Evolutionary conservation across 1,140 invertebrate genomes (phyloP).

Genomic region (Hyposmocoma kahamanoa): DNA sequence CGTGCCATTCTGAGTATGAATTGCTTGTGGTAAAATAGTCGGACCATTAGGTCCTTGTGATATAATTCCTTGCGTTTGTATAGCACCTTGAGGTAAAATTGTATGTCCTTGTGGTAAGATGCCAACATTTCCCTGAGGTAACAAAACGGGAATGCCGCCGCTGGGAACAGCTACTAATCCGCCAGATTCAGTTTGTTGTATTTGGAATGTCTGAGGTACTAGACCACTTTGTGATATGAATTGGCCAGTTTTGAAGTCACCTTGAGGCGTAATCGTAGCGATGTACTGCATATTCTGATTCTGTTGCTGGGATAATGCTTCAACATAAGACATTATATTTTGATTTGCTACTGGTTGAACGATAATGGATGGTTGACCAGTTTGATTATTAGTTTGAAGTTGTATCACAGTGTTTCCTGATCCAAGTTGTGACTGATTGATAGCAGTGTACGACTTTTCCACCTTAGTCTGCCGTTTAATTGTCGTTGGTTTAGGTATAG

Average conservation of each 20-base stretch:
- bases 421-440: constrained; percentile 57
- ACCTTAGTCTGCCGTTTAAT: constrained; percentile 68
- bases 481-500: constrained; percentile 63
- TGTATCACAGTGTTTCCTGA: constrained; percentile 66
- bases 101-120: constrained; percentile 67
- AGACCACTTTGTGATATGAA: constrained; percentile 76
- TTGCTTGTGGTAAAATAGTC: constrained; percentile 67
- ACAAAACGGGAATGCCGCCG: constrained; percentile 76
- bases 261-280: constrained; percentile 77
- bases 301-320: constrained; percentile 78
- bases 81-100: constrained; percentile 61
- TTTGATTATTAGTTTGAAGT: constrained; percentile 65
- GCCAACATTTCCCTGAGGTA: constrained; percentile 69
- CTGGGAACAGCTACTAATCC: constrained; percentile 76
- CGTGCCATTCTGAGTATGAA: constrained; percentile 68
- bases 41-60: constrained; percentile 69
- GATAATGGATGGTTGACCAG: constrained; percentile 76
- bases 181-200: constrained; percentile 77
- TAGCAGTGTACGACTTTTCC: constrained; percentile 64
- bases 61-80: constrained; percentile 73
- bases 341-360: constrained; percentile 79
- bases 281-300: constrained; percentile 82
- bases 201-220: constrained; percentile 77
- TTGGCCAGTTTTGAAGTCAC: constrained; percentile 73
- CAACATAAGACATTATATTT: constrained; percentile 81